Base-by-base conservation (phyloP, 2,113 vertebrate genomes). In the Thunnus maccoyii region DNA sequence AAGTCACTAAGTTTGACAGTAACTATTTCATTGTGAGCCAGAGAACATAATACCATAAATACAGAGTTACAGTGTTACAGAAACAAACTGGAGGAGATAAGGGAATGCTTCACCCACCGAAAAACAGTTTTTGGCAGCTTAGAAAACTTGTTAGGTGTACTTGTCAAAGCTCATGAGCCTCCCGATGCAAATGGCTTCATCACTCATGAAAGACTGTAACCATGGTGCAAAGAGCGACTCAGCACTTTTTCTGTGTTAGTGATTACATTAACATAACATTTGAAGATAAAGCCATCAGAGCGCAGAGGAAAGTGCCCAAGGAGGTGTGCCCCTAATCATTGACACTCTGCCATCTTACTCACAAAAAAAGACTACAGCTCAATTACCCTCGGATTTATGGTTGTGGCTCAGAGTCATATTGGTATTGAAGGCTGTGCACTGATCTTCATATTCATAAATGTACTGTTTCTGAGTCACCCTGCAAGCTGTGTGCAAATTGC, bases 221-320 rank as follows among this genome's bases (percentile, higher is more conserved):
- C 14, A 36, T 32, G 30, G 44, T 11, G 20, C 63, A 44, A 20
- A 52, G 67, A 54, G 22, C 65, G 50, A 92, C 66, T 93, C 87
- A 87, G 90, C 87, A 79, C 83, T 85, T 88, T 89, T 77, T 73
- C 82, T 27, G 30, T 60, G 56, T 69, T 63, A 74, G 84, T 89
- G 88, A 88, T 88, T 87, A 72, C 86, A 91, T 91, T 90, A 89
- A 83, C 87, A 90, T 90, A 86, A 64, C 80, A 86, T 88, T 87
- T 85, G 65, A 52, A 89, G 72, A 83, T 48, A 66, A 79, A 90
- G 71, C 67, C 71, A 50, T 69, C 74, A 20, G 63, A 57, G 50
- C 32, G 16, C 10, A 14, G 60, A 72, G 60, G 58, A 17, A 47
- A 63, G 79, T 66, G 60, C 66, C 70, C 41, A 7, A 27, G 50